These are phyloP conservation scores for Ptychochromis oligacanthus DNA, from an alignment of 2,113 vertebrate genomes.

Conservation along the genomic window DNA sequence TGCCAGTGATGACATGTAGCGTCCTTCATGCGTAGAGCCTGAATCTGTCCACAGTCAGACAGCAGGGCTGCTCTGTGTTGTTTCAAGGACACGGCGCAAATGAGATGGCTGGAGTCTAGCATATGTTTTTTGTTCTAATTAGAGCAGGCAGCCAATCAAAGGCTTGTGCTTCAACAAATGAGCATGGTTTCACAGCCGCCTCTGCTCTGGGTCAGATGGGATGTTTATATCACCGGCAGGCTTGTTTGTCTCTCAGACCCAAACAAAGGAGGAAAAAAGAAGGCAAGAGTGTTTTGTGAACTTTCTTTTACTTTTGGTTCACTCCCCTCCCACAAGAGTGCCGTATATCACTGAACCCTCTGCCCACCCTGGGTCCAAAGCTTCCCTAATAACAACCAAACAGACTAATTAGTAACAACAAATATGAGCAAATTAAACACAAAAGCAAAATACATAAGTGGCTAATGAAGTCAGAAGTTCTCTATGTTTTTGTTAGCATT, in stretches of 20 bases:
- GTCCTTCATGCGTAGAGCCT: neutral
- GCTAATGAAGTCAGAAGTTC: neutral
- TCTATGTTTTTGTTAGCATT: neutral
- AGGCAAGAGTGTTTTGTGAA: slow-evolving; percentile 6
- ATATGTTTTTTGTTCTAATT: slow-evolving; percentile 42
- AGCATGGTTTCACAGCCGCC: slow-evolving; percentile 18
- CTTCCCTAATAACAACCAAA: neutral
- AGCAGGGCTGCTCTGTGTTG: neutral
- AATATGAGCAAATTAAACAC: neutral
- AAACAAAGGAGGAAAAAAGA: neutral
- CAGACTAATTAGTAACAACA: slow-evolving; percentile 7
- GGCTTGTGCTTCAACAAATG: slow-evolving; percentile 49
- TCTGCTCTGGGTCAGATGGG: slow-evolving; percentile 43
- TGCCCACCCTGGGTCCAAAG: slow-evolving; percentile 20
- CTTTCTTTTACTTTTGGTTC: slow-evolving; percentile 14
- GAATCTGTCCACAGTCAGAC: slow-evolving; percentile 17
- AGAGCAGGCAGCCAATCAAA: slow-evolving; percentile 47
- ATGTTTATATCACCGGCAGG: slow-evolving; percentile 6
- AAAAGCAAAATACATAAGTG: neutral
- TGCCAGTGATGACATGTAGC: neutral
- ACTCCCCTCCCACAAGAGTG: neutral
- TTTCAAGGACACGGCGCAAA: slow-evolving; percentile 45
- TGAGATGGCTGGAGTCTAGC: slow-evolving; percentile 7
- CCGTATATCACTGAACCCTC: slow-evolving; percentile 12
- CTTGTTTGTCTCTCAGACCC: slow-evolving; percentile 18